Evolutionary conservation across 2,888 invertebrate species (phyloP).

Genomic region (Drosophila nr. perissopoda): DNA sequence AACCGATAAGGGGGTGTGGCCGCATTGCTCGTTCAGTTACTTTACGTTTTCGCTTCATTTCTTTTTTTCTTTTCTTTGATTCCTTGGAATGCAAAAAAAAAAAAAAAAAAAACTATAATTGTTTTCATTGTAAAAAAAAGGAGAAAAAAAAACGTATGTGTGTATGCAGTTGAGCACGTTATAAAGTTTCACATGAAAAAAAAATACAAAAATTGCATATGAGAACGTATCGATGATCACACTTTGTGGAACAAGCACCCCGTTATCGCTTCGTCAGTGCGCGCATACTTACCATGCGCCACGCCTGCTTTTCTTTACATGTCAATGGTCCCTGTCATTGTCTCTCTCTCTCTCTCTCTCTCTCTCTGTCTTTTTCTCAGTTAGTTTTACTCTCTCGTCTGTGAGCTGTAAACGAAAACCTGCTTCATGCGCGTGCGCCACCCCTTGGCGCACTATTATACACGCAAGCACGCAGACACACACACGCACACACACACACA

Average conservation of each 20-base stretch:
- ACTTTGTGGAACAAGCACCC: conserved; percentile 50
- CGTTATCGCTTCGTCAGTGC: conserved; percentile 73
- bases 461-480: conserved; percentile 15
- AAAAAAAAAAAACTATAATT: conserved; percentile 33
- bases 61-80: conserved; percentile 13
- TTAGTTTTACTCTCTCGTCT: not conserved
- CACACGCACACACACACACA: conserved; percentile 15
- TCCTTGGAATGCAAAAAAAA: conserved; percentile 22
- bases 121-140: conserved; percentile 32
- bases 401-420: conserved; percentile 33
- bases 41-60: conserved; percentile 4
- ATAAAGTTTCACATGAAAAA: conserved; percentile 62
- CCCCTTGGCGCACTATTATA: conserved; percentile 20
- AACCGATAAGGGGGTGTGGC: conserved; percentile 74
- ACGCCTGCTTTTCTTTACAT: conserved; percentile 48
- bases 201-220: conserved; percentile 56
- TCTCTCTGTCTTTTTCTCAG: conserved; percentile 22
- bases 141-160: conserved; percentile 15
- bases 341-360: conserved; percentile 34
- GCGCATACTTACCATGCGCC: conserved; percentile 83
- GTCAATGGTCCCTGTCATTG: conserved; percentile 48
- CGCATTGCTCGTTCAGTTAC: conserved; percentile 22
- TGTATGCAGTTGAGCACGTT: conserved; percentile 19
- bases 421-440: conserved; percentile 34
- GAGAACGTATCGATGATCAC: conserved; percentile 11